Conservation (phyloP, 2,888 invertebrate genomes). For the Syritta pipiens region DNA sequence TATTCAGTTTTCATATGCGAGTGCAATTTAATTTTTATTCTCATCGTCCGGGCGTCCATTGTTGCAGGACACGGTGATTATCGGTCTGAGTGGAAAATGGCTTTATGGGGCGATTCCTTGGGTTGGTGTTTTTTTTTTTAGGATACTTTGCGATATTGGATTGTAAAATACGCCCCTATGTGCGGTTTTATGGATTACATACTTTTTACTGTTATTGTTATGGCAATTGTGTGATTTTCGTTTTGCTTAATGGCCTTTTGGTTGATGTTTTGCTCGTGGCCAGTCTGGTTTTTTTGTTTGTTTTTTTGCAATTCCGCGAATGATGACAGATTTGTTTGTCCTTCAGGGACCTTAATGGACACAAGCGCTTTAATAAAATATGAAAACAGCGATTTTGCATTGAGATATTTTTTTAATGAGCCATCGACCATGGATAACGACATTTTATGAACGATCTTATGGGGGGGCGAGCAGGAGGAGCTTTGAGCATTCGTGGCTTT, state of each 20-base stretch:
- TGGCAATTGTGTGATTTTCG: constrained; percentile 56
- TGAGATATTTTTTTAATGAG: too few relatives aligned
- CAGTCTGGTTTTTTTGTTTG: neutral
- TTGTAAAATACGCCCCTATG: constrained; percentile 56
- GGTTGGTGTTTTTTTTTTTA: constrained; percentile 29
- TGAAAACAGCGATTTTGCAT: neutral
- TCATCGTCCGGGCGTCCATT: constrained; percentile 13
- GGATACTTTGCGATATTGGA: constrained; percentile 48
- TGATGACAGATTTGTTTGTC: neutral
- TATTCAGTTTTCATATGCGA: constrained; percentile 9
- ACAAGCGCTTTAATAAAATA: neutral
- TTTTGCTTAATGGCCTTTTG: constrained; percentile 48
- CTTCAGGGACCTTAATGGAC: neutral
- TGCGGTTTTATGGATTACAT: constrained; percentile 45
- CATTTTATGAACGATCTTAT: too few relatives aligned
- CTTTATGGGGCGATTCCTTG: constrained; percentile 15
- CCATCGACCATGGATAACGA: too few relatives aligned
- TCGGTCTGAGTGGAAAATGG: constrained; percentile 12
- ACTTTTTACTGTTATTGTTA: constrained; percentile 53
- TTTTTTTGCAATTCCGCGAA: neutral
- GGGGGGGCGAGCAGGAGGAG: too few relatives aligned
- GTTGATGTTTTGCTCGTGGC: constrained; percentile 33
- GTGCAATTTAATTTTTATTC: constrained; percentile 61
- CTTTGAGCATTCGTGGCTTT: too few relatives aligned
- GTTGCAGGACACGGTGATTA: constrained; percentile 45